These are phyloP conservation scores for Chondrilla cf. caribensis DNA, from an alignment of 37 sponge, comb jelly and placozoan species.

Conservation along the genomic window DNA sequence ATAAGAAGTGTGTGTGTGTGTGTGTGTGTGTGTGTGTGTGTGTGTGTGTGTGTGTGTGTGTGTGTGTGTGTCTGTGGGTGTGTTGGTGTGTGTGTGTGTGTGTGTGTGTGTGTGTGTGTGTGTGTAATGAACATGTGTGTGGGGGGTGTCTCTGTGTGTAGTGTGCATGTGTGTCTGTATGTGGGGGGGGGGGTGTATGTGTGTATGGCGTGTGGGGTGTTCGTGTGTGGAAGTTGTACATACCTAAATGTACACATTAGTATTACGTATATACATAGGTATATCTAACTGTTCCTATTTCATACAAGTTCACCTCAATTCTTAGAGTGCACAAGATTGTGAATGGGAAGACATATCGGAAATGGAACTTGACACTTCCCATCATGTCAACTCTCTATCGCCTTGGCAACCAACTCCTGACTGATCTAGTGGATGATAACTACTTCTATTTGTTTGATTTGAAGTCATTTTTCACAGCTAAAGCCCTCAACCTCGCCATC, in stretches of 20 bases:
- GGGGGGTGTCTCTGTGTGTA: too few species aligned
- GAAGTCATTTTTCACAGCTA: constrained; percentile 99
- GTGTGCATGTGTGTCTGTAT: too few species aligned
- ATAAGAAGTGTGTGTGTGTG: constrained; percentile 63
- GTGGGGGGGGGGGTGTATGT: too few species aligned
- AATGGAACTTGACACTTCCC: constrained; percentile 85
- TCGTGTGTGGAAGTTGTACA: not conserved
- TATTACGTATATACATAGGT: too few species aligned
- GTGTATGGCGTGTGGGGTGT: not conserved
- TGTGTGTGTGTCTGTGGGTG: not conserved
- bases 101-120: not conserved
- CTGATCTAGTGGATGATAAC: constrained; percentile 96
- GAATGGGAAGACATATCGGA: constrained; percentile 89
- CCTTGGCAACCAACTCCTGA: constrained; percentile 98
- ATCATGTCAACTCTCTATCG: constrained; percentile 97
- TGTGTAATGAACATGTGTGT: too few species aligned
- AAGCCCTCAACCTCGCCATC: constrained; percentile 98
- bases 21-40: not conserved
- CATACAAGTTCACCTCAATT: too few species aligned
- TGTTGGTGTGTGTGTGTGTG: not conserved
- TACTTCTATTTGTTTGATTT: constrained; percentile 98
- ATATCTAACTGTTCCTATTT: too few species aligned
- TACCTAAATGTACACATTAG: too few species aligned
- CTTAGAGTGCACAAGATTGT: constrained; percentile 48
- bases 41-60: not conserved